Conservation (phyloP, 1,140 invertebrate species). For the Contarinia nasturtii region DNA sequence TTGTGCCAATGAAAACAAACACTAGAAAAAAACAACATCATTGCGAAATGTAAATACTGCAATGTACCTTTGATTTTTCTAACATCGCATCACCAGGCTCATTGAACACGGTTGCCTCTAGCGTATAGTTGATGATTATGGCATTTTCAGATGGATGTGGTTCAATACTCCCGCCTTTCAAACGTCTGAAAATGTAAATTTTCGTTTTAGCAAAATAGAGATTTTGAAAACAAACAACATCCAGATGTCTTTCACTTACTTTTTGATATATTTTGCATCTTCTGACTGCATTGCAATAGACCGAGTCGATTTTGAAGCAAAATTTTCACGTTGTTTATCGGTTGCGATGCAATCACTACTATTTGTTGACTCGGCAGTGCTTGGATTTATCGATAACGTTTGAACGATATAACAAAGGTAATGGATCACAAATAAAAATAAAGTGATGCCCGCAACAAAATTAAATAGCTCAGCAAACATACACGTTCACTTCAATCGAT, state of each 20-base stretch:
- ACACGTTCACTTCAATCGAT: not conserved
- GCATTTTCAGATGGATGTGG: constrained; percentile 82
- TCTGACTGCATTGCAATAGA: constrained; percentile 29
- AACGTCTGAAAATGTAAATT: constrained; percentile 35
- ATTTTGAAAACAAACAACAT: constrained; percentile 3
- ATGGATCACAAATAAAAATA: constrained; percentile 21
- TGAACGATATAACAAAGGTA: constrained; percentile 23
- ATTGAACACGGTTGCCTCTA: constrained; percentile 69
- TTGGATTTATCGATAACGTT: constrained; percentile 10
- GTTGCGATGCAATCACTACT: no score
- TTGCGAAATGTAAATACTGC: not conserved
- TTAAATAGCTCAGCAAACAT: constrained; percentile 11
- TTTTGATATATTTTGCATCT: constrained; percentile 38
- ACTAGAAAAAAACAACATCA: no score
- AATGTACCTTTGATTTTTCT: constrained; percentile 59
- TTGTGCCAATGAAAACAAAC: no score
- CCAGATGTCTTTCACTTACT: constrained; percentile 21
- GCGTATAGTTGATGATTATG: constrained; percentile 75
- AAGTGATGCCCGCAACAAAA: constrained; percentile 17
- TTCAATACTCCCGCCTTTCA: constrained; percentile 67
- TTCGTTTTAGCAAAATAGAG: not conserved
- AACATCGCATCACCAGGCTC: constrained; percentile 68
- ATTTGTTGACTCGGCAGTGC: constrained; percentile 7
- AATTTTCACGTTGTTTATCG: no score
- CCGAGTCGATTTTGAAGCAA: not conserved